Percentiles rank a stretch among this genome's conserved stretches.
Conservation (phyloP, 1,140 invertebrate genomes). For the Ylistrum balloti region DNA sequence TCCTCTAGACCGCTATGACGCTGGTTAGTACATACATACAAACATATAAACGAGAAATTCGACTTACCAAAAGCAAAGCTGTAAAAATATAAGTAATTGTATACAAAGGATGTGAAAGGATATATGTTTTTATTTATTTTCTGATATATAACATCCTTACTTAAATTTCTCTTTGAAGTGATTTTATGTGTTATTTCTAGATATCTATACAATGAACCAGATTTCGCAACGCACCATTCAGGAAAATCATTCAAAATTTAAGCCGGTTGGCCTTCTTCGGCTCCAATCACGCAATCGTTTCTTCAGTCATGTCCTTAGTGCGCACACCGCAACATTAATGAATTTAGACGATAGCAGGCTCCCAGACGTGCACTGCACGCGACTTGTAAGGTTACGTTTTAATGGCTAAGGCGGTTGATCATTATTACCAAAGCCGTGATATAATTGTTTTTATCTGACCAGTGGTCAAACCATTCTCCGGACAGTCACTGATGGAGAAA, state of each 20-base stretch:
- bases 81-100: neutral
- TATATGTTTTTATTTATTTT: conserved; percentile 2
- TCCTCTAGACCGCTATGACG: no score
- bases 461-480: neutral
- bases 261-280: neutral
- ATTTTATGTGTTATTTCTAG: neutral
- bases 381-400: neutral
- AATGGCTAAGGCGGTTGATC: neutral
- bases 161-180: conserved; percentile 19
- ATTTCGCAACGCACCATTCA: conserved; percentile 32
- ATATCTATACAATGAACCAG: neutral
- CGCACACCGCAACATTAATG: neutral
- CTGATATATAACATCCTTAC: neutral
- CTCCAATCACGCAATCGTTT: neutral
- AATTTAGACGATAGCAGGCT: neutral
- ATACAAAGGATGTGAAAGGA: neutral
- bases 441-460: neutral
- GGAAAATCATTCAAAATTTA: conserved; percentile 39
- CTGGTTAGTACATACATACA: no score
- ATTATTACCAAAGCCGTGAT: neutral
- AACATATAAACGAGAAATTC: neutral
- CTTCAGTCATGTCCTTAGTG: neutral
- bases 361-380: neutral
- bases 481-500: neutral
- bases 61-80: neutral